These are phyloP conservation scores for Anas platyrhynchos DNA, from an alignment of 2,113 vertebrate genomes.

Conservation along the genomic window DNA sequence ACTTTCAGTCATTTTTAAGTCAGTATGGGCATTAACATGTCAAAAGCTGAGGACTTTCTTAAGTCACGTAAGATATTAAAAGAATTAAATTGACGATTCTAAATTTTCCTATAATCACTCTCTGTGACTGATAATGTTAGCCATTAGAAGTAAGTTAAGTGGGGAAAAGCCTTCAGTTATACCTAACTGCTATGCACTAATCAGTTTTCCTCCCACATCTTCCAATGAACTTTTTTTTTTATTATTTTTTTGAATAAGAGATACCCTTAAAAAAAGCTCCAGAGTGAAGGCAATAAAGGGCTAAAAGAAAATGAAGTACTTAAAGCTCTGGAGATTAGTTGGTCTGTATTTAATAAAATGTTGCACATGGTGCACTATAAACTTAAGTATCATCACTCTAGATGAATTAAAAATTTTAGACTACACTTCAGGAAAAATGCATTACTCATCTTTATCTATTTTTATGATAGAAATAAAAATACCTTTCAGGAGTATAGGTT, in stretches of 20 bases:
- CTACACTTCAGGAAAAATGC: background rate
- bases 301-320: background rate
- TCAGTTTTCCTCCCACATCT: background rate
- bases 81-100: background rate
- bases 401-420: conserved; percentile 5
- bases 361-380: conserved; percentile 1
- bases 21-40: background rate
- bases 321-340: background rate
- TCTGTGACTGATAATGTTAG: background rate
- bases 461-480: conserved; percentile 67
- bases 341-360: conserved; percentile 9
- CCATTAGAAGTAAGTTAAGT: background rate
- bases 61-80: background rate
- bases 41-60: background rate
- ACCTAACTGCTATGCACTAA: background rate
- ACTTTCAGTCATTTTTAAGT: background rate
- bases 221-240: background rate
- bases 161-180: background rate
- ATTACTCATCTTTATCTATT: conserved; percentile 40
- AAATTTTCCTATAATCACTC: background rate
- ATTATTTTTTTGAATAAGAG: background rate
- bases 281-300: background rate
- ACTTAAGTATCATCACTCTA: conserved; percentile 14
- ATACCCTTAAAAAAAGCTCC: background rate
- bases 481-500: conserved; percentile 84